Evolutionary conservation across 2,113 vertebrate species (phyloP).

Genomic region (Cyanoramphus novaezelandiae): DNA sequence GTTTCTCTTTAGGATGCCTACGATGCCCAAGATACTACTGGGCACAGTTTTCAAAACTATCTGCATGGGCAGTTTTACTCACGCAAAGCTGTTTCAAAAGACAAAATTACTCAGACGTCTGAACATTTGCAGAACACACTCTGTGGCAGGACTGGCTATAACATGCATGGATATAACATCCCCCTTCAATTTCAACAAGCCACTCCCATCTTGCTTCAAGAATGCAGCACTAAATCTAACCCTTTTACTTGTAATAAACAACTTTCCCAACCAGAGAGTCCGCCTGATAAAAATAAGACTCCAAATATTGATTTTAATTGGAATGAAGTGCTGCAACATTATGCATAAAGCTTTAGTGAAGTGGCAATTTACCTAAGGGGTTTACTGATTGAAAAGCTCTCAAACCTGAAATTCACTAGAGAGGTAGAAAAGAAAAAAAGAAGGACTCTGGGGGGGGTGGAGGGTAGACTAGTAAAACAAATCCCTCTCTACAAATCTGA

Average conservation of each 20-base stretch:
- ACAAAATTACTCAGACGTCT: not conserved
- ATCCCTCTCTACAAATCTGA: conserved; percentile 68
- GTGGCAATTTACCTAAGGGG: conserved; percentile 86
- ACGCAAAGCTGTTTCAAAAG: not conserved
- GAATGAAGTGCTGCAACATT: conserved; percentile 90
- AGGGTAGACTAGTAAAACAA: conserved; percentile 65
- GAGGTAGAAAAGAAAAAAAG: conserved; percentile 51
- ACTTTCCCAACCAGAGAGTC: conserved; percentile 51
- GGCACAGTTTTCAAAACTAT: not conserved
- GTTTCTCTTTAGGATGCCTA: not conserved
- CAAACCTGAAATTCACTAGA: conserved; percentile 76
- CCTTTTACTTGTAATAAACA: conserved; percentile 66
- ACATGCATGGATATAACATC: not conserved
- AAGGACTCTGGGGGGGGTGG: conserved; percentile 11
- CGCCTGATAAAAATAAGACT: conserved; percentile 76
- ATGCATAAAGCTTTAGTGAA: conserved; percentile 85
- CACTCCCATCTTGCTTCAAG: conserved; percentile 23
- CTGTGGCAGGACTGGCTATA: not conserved
- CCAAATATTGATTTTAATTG: conserved; percentile 87
- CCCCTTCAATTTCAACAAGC: not conserved
- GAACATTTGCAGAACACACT: not conserved
- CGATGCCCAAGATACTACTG: not conserved
- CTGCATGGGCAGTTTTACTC: not conserved
- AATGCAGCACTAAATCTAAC: conserved; percentile 34
- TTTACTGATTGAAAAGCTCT: conserved; percentile 86